A percentile compares a stretch with the other conserved stretches of the same genome.
Evolutionary conservation across 2,888 invertebrate species (phyloP).

Genomic region (Venusia cambrica): DNA sequence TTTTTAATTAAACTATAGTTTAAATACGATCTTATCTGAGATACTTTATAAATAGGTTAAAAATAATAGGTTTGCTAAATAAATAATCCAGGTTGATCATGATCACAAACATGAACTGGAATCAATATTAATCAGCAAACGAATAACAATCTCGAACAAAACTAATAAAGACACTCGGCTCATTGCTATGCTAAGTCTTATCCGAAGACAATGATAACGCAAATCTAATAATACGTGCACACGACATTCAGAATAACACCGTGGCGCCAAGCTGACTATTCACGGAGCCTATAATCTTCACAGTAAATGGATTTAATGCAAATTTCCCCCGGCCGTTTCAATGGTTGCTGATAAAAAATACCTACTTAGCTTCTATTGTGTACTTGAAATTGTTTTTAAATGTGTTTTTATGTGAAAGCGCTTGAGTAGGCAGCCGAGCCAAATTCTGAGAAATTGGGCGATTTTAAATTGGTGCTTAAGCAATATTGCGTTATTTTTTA

Average conservation of each 20-base stretch:
- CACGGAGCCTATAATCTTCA: conserved; percentile 61
- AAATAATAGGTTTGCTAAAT: too few species aligned
- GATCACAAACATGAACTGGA: too few species aligned
- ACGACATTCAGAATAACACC: conserved; percentile 32
- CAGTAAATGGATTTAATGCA: conserved; percentile 73
- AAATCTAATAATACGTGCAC: conserved; percentile 22
- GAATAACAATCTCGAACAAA: conserved; percentile 19
- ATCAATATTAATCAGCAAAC: conserved; percentile 10
- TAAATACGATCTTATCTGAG: too few species aligned
- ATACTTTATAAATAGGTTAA: too few species aligned
- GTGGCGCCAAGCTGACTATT: conserved; percentile 57
- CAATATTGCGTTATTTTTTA: conserved; percentile 22
- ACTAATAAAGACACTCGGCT: conserved; percentile 23
- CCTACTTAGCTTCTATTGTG: conserved; percentile 52
- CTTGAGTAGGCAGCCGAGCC: conserved; percentile 22
- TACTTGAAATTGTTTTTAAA: conserved; percentile 52
- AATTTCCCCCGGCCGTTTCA: conserved; percentile 57
- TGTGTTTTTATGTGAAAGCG: conserved; percentile 34
- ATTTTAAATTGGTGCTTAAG: conserved; percentile 23
- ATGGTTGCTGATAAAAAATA: conserved; percentile 59
- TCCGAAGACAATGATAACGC: conserved; percentile 25
- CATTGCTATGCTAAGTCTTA: conserved; percentile 25
- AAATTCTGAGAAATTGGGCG: conserved; percentile 26
- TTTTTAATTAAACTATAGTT: too few species aligned
- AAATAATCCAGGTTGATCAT: too few species aligned